Conservation (phyloP, 2,113 vertebrate genomes). For the Hypomesus transpacificus region DNA sequence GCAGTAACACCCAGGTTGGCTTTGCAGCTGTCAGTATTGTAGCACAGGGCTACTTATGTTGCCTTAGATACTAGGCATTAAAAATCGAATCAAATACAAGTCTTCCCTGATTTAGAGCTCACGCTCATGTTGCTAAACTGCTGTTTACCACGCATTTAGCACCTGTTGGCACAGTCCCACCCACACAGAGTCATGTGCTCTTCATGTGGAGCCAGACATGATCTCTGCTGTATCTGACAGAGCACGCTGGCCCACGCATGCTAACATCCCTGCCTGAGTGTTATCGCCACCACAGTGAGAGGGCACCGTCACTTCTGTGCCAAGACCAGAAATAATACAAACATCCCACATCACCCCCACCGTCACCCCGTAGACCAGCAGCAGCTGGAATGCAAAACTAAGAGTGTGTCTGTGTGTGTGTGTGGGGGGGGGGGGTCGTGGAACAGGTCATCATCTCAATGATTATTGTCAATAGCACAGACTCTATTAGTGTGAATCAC, state of each 20-base stretch:
- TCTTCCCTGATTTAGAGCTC: neutral
- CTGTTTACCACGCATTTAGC: constrained; percentile 44
- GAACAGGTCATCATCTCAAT: constrained; percentile 4
- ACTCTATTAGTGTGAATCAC: neutral
- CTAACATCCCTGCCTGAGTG: constrained; percentile 51
- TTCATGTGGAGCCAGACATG: constrained; percentile 47
- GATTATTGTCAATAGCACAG: constrained; percentile 6
- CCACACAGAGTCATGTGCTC: constrained; percentile 42
- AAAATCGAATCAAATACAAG: constrained; percentile 26
- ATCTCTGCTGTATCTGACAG: constrained; percentile 46
- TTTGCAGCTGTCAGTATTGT: no score
- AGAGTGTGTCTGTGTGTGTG: neutral
- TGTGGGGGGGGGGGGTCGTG: no score
- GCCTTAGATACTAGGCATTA: constrained; percentile 11
- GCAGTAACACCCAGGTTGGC: no score
- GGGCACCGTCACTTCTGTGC: constrained; percentile 45
- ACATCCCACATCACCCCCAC: constrained; percentile 27
- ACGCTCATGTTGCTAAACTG: constrained; percentile 35
- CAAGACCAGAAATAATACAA: constrained; percentile 35
- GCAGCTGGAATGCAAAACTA: constrained; percentile 21
- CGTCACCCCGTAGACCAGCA: neutral
- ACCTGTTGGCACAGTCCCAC: constrained; percentile 34
- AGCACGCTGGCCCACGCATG: constrained; percentile 57
- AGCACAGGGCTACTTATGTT: no score
- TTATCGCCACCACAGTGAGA: constrained; percentile 35